phyloP scores from a whole-genome alignment of 2,888 invertebrate genomes.

The Sinotaia quadrata region DNA sequence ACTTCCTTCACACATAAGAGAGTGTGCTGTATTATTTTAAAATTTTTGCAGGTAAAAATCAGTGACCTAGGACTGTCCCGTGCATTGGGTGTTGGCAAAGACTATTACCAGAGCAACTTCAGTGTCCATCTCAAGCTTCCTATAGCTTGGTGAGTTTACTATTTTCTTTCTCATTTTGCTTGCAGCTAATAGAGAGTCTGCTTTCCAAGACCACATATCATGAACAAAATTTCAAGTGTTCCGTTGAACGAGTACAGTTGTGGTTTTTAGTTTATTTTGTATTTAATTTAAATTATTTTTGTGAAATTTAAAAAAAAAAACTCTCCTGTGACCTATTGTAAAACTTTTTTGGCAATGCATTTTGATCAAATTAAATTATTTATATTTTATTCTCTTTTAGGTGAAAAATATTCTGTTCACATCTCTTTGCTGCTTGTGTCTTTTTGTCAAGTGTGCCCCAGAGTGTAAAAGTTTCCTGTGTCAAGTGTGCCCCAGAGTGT shows the following conservation, averaged over 20 bases:
- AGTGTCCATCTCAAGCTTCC: conserved; percentile 97
- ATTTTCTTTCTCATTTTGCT: neutral
- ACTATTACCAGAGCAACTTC: conserved; percentile 98
- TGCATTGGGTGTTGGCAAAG: conserved; percentile 96
- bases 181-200: too few relatives aligned
- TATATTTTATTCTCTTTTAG: too few relatives aligned
- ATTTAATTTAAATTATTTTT: neutral
- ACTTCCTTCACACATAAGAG: neutral
- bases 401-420: too few relatives aligned
- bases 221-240: neutral
- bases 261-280: neutral
- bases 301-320: neutral
- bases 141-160: conserved; percentile 87
- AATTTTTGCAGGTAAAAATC: conserved; percentile 82
- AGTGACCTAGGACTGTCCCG: conserved; percentile 97
- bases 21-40: too few relatives aligned
- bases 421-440: too few relatives aligned
- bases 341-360: too few relatives aligned
- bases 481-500: too few relatives aligned
- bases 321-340: too few relatives aligned
- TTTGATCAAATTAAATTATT: too few relatives aligned
- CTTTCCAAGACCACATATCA: too few relatives aligned
- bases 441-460: too few relatives aligned
- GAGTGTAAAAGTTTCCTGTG: too few relatives aligned
- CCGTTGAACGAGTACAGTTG: neutral